Conservation (phyloP, 2,888 invertebrate genomes). For the Ophion ventricosus region DNA sequence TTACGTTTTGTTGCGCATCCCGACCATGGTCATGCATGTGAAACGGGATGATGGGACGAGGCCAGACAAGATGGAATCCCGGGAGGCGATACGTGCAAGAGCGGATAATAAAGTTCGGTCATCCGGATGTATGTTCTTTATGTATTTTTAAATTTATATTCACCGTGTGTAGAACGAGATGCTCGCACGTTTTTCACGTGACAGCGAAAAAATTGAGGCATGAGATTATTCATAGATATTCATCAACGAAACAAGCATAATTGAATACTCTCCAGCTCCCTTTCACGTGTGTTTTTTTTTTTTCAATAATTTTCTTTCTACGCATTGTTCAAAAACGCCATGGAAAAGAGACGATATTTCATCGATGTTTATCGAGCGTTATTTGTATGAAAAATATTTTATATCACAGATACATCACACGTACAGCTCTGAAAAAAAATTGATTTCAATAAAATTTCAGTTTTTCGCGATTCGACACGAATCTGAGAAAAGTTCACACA, state of each 20-base stretch:
- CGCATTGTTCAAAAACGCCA: too few relatives aligned
- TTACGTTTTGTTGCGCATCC: constrained; percentile 47
- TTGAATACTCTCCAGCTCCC: constrained; percentile 25
- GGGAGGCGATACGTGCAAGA: constrained; percentile 25
- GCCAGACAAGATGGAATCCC: neutral
- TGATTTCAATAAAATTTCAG: neutral
- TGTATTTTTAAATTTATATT: constrained; percentile 57
- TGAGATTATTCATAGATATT: constrained; percentile 24
- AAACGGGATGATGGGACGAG: constrained; percentile 33
- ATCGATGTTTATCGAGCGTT: neutral
- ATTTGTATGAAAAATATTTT: neutral
- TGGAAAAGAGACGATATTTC: too few relatives aligned
- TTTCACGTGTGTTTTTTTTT: neutral
- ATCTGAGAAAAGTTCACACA: neutral
- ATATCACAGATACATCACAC: neutral
- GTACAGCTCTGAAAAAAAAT: neutral
- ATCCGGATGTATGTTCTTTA: constrained; percentile 28
- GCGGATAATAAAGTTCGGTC: constrained; percentile 54
- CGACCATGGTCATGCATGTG: constrained; percentile 56
- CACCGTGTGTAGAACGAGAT: constrained; percentile 13
- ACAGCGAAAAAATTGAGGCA: constrained; percentile 19
- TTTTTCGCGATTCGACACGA: neutral
- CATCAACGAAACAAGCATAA: constrained; percentile 25
- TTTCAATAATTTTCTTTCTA: constrained; percentile 1
- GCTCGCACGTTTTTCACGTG: neutral